phyloP scores from a whole-genome alignment of 2,888 invertebrate genomes.

The Platypus cylindrus region DNA sequence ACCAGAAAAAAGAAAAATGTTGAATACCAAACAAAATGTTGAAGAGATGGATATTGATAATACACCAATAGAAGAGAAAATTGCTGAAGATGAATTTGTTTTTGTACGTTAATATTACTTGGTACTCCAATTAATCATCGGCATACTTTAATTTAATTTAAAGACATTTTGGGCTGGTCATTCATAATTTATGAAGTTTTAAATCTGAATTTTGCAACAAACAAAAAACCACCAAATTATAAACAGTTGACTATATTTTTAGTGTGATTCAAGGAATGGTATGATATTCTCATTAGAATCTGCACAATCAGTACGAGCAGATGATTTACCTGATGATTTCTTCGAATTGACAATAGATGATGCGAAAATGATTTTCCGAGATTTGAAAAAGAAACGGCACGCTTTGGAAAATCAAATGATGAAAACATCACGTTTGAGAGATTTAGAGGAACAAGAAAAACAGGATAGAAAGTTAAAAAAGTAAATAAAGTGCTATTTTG shows the following conservation, averaged over 20 bases:
- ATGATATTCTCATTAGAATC: constrained; percentile 53
- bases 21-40: constrained; percentile 7
- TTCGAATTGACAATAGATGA: constrained; percentile 78
- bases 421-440: constrained; percentile 50
- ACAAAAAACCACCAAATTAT: too few species aligned
- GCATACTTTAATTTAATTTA: too few species aligned
- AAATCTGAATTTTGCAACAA: too few species aligned
- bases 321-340: constrained; percentile 75
- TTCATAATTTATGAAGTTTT: too few species aligned
- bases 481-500: constrained; percentile 1
- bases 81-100: constrained; percentile 32
- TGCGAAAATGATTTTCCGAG: constrained; percentile 59
- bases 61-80: too few species aligned
- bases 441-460: constrained; percentile 44
- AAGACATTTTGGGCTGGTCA: too few species aligned
- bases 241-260: constrained; percentile 29
- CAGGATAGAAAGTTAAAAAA: constrained; percentile 44
- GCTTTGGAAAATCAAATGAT: constrained; percentile 62
- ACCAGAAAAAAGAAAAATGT: constrained; percentile 14
- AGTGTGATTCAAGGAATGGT: constrained; percentile 65
- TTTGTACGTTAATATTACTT: too few species aligned
- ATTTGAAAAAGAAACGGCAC: constrained; percentile 52
- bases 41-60: constrained; percentile 23
- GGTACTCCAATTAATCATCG: too few species aligned
- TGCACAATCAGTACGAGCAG: constrained; percentile 49